Base-by-base conservation (phyloP, 1,140 invertebrate species). In the Pollicipes pollicipes region DNA sequence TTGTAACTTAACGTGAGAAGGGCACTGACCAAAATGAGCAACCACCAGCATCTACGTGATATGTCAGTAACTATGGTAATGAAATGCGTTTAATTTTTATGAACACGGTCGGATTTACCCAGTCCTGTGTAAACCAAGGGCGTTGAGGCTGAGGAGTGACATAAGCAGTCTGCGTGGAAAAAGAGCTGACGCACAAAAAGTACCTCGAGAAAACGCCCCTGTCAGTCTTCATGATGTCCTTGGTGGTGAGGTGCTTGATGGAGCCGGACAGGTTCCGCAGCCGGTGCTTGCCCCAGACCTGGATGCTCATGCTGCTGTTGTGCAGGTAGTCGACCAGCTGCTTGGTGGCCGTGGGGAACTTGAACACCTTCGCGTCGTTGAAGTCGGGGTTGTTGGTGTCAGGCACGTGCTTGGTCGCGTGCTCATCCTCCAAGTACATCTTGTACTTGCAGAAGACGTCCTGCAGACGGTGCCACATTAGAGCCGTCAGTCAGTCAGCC, bases 331-430 rank as follows among this genome's bases (percentile, higher is more conserved):
- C 79, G 2, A 84, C 74, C 10, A 82, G 73, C 82, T 84, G 78
- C 71, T 80, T 75, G 16, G 82, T 83, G 32, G 78, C 81, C 32
- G 80, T 79, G 30, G 73, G 72, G 74, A 80, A 83, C 32, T 76
- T 75, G 75, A 81, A 81, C 37, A 80, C 74, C 76, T 82, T 79
- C 70, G 78, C 77, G 75, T 84, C 80, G 72, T 82, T 82, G 78
- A 84, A 86, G 70, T 83, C 80, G 8, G 85, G 84, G 76, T 85
- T 85, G 27, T 75, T 76, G 17, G 82, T 82, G 68, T 82, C 80
- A 17, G 76, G 74, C 3, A 83, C 76, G 27, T 76, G 77, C 68
- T 80, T 78, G 1, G 85, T 85, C 37, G 72, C 72, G 2, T 77
- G 77, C 21, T 81, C 79, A 30, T 80, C 75, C 63, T 84, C 83